These are phyloP conservation scores for Tribolium madens DNA, from an alignment of 1,140 invertebrate genomes.

Conservation along the genomic window DNA sequence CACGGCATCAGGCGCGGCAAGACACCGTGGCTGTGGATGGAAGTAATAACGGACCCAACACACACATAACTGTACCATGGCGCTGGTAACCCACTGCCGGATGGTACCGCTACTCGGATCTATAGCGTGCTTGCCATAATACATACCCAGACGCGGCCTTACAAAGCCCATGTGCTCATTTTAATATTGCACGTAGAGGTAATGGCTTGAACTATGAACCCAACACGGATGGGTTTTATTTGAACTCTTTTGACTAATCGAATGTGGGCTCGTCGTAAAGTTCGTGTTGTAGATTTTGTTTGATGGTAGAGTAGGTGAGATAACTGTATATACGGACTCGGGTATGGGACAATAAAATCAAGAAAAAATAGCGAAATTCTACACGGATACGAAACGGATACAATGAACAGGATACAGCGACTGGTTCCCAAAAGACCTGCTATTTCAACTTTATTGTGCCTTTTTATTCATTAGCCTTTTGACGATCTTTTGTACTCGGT, in stretches of 20 bases:
- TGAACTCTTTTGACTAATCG: slow-evolving; percentile 3
- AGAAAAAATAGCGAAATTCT: slow-evolving; percentile 22
- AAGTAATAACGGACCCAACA: slow-evolving; percentile 55
- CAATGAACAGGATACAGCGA: slow-evolving; percentile 23
- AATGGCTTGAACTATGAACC: slow-evolving; percentile 14
- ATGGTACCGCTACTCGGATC: slow-evolving; percentile 56
- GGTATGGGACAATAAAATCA: slow-evolving; percentile 22
- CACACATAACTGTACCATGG: slow-evolving; percentile 58
- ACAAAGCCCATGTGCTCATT: slow-evolving; percentile 21
- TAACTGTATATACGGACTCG: slow-evolving; percentile 14
- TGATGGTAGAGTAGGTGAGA: slow-evolving; percentile 13
- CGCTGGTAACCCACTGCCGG: slow-evolving; percentile 59
- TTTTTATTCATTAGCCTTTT: slow-evolving; percentile 5
- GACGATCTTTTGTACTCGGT: neutral
- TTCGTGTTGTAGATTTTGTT: neutral
- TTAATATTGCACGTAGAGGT: slow-evolving; percentile 13
- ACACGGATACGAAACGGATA: slow-evolving; percentile 8
- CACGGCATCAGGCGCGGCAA: slow-evolving; percentile 49
- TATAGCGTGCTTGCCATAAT: slow-evolving; percentile 49
- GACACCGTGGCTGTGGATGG: slow-evolving; percentile 49
- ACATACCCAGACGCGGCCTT: neutral
- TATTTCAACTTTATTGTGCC: slow-evolving; percentile 13
- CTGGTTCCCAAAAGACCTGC: slow-evolving; percentile 16
- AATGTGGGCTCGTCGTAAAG: slow-evolving; percentile 18
- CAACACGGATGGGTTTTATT: slow-evolving; percentile 10